Conservation (phyloP, 2,888 invertebrate genomes). For the Xanthorhoe spadicearia region DNA sequence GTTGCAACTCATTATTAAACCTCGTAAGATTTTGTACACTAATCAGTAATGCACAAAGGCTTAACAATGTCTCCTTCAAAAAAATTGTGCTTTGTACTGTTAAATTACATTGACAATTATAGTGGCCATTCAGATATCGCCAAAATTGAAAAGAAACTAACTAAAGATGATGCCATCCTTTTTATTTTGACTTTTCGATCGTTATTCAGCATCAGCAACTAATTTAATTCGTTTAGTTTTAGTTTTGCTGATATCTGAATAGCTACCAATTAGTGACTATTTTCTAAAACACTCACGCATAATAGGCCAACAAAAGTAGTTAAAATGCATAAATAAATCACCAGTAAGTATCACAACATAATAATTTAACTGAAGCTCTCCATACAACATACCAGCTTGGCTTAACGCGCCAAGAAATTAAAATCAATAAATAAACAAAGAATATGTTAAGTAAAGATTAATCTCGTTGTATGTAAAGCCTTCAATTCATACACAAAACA, state of each 20-base stretch:
- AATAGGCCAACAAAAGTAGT: conserved; percentile 1
- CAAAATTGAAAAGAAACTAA: too few species aligned
- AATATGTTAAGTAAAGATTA: conserved; percentile 5
- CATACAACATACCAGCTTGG: conserved; percentile 3
- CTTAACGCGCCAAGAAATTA: conserved; percentile 6
- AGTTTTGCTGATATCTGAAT: too few species aligned
- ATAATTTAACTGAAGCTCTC: conserved; percentile 42
- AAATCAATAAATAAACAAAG: conserved; percentile 10
- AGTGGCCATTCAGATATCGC: too few species aligned
- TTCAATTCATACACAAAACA: conserved; percentile 12
- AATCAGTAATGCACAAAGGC: not conserved
- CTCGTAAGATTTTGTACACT: not conserved
- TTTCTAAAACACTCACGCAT: conserved; percentile 1
- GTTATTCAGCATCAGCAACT: too few species aligned
- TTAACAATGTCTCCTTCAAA: not conserved
- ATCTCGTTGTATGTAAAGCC: conserved; percentile 1
- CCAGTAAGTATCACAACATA: conserved; percentile 49
- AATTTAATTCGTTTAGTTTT: too few species aligned
- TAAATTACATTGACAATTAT: not conserved
- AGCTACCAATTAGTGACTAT: not conserved
- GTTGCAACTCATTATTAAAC: not conserved
- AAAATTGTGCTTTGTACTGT: not conserved
- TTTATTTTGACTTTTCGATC: too few species aligned
- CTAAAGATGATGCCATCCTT: too few species aligned
- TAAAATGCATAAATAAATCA: conserved; percentile 47